Conservation (phyloP, 2,797 vertebrate genomes). For the Huso huso region DNA sequence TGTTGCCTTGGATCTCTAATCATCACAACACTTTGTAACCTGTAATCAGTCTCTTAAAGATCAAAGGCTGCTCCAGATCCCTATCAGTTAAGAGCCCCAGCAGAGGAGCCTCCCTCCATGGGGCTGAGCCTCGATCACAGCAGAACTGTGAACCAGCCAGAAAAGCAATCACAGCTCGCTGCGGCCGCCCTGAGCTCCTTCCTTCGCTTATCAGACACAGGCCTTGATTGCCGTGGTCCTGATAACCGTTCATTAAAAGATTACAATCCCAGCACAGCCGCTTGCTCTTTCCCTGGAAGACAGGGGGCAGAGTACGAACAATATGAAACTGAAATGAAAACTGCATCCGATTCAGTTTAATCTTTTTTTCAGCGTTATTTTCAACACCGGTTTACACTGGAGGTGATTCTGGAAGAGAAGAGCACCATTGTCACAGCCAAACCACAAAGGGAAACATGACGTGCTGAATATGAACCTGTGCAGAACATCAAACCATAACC, state of each 20-base stretch:
- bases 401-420: no score
- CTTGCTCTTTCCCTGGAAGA: neutral
- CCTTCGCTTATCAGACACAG: conserved; percentile 59
- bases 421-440: no score
- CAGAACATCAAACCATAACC: no score
- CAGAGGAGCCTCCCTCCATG: conserved; percentile 31
- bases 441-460: no score
- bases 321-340: no score
- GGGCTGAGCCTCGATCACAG: conserved; percentile 43
- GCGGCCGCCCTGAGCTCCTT: conserved; percentile 55
- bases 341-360: no score
- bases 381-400: no score
- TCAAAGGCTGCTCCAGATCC: conserved; percentile 61
- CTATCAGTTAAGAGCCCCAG: conserved; percentile 63
- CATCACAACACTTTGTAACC: conserved; percentile 63
- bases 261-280: neutral
- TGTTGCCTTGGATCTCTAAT: conserved; percentile 57
- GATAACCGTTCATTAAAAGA: conserved; percentile 37
- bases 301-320: no score
- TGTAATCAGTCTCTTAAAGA: conserved; percentile 54
- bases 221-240: conserved; percentile 28
- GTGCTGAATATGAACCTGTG: no score
- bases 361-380: no score
- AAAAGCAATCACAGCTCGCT: conserved; percentile 30
- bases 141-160: conserved; percentile 45